A percentile compares a stretch with the other conserved stretches of the same genome.
Evolutionary conservation across 2,888 invertebrate genomes (phyloP).

Genomic region (Machimus rusticus): DNA sequence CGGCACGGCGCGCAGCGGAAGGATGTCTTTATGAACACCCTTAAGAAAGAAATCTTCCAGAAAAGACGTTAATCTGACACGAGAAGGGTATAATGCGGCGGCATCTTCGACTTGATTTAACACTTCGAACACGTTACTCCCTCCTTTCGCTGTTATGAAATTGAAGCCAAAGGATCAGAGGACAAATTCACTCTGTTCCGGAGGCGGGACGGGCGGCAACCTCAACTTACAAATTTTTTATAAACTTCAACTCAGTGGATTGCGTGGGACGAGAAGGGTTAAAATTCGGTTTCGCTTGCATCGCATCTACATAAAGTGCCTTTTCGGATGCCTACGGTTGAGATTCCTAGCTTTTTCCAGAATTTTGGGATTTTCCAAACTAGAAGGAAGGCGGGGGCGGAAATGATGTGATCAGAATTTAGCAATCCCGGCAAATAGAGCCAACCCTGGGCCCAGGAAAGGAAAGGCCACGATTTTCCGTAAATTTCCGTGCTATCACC

Average conservation of each 20-base stretch:
- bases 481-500: neutral
- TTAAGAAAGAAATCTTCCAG: neutral
- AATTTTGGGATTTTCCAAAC: neutral
- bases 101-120: conserved; percentile 17
- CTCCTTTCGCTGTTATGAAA: neutral
- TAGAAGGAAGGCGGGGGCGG: neutral
- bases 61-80: conserved; percentile 10
- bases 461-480: neutral
- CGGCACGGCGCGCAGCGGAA: neutral
- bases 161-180: neutral
- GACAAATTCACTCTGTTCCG: neutral
- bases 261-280: neutral
- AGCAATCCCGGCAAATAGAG: neutral
- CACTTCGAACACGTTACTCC: conserved; percentile 7
- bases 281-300: neutral
- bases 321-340: neutral
- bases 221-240: neutral
- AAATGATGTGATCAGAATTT: neutral
- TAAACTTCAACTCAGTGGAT: neutral
- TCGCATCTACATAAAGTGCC: neutral
- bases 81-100: neutral
- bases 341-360: neutral
- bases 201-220: neutral
- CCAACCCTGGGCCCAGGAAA: neutral
- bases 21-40: neutral